phyloP scores from a whole-genome alignment of 2,113 vertebrate genomes.

The Aphelocoma coerulescens region DNA sequence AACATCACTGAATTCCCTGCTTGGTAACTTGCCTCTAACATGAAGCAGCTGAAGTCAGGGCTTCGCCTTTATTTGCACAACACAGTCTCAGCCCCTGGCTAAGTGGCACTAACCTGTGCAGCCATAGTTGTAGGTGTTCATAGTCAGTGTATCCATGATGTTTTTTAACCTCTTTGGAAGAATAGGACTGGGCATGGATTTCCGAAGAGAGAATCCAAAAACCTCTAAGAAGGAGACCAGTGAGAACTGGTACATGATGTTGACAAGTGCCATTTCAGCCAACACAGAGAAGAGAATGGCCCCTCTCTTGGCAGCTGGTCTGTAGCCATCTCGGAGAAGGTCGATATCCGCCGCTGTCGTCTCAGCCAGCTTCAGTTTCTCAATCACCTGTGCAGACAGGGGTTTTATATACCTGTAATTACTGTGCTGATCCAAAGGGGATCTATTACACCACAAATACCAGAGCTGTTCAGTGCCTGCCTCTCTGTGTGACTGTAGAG shows the following conservation, averaged over 20 bases:
- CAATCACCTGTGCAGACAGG: conserved; percentile 80
- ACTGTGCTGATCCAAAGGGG: not conserved
- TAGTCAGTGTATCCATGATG: conserved; percentile 87
- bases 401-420: not conserved
- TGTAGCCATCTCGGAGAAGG: conserved; percentile 88
- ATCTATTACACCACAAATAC: not conserved
- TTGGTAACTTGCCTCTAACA: not conserved
- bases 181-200: conserved; percentile 79
- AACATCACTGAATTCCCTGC: not conserved
- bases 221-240: conserved; percentile 89
- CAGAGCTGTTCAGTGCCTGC: not conserved
- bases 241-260: conserved; percentile 97
- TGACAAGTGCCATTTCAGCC: conserved; percentile 93
- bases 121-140: conserved; percentile 91
- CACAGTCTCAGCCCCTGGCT: not conserved
- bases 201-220: conserved; percentile 85
- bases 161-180: conserved; percentile 81
- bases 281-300: conserved; percentile 93
- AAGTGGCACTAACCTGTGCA: conserved; percentile 81
- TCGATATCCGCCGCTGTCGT: conserved; percentile 85
- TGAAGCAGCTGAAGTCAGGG: not conserved
- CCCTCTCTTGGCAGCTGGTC: conserved; percentile 87
- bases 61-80: not conserved
- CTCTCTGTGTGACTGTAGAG: not conserved
- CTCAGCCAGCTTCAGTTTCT: conserved; percentile 88